Evolutionary conservation across 2,888 invertebrate species (phyloP), one percentile per base, ranked within the genome.

Genomic region (Sturmia bella): DNA sequence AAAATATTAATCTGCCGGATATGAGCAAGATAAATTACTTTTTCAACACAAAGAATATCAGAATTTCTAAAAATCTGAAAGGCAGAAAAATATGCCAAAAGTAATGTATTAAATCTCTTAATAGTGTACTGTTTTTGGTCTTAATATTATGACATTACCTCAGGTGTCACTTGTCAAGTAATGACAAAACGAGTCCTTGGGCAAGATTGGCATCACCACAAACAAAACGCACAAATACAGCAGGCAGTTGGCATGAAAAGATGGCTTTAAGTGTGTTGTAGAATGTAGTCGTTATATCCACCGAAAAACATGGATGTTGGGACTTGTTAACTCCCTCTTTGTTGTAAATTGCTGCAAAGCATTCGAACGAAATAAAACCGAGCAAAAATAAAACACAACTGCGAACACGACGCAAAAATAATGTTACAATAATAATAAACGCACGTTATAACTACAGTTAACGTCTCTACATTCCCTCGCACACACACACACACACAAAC

Each of bases 81-180:
- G 19, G 39, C 0, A 39, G 19, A 17, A 13, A 57, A 57, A 9
- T 32, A 32, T 32, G 4, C 4, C 32, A 32, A 32, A 32, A 32
- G 32, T 32, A 3, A 5, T 17, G 15, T 17, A 54, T 56, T 56
- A 48, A 48, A 12, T 48, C 24, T 27, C 17, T 19, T 32, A 24
- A 48, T 12, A 41, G n/a, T 45, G 1, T 63, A 4, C 41, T 32
- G 43, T 32, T 21, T 5, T 61, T 61, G n/a, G 48, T 56, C 15
- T 73, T 54, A 50, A 48, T 54, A 75, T 72, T 74, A 74, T 32
- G 17, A 56, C 61, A 66, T 75, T 82, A 79, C 82, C 82, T 75
- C 82, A 79, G 79, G 79, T 82, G 79, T 79, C 59, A 74, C 70
- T 61, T 82, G 78, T 70, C 79, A 66, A 79, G 74, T 70, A 82